These are phyloP conservation scores for Myioborus melanocephalus DNA, from an alignment of 2,797 vertebrate species.

Conservation along the genomic window DNA sequence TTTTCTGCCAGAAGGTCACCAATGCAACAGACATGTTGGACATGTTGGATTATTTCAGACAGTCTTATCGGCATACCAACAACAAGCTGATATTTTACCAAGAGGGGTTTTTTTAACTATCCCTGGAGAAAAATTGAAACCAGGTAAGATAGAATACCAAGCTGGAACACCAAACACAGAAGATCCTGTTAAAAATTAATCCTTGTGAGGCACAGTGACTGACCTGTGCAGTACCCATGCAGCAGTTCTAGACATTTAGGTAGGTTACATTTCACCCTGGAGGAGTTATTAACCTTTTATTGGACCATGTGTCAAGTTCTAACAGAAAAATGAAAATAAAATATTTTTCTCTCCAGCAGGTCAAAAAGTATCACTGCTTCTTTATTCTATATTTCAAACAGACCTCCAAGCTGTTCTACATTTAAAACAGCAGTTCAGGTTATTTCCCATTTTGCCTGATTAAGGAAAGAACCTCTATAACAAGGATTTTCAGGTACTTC, in stretches of 20 bases:
- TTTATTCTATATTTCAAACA: background rate
- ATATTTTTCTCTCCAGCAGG: background rate
- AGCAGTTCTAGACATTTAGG: background rate
- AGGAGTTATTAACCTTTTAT: background rate
- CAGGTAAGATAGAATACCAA: background rate
- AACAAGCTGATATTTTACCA: background rate
- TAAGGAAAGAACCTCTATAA: background rate
- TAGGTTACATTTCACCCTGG: background rate
- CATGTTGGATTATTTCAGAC: background rate
- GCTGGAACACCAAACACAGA: background rate
- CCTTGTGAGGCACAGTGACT: background rate
- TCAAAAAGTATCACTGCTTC: background rate
- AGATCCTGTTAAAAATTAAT: background rate
- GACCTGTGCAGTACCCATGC: background rate
- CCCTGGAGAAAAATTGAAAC: background rate
- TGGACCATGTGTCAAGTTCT: background rate
- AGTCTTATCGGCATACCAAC: background rate
- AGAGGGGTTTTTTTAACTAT: background rate
- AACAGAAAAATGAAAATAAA: background rate
- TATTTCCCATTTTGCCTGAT: background rate
- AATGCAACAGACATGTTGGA: background rate
- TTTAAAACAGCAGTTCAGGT: background rate
- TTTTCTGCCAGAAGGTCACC: background rate
- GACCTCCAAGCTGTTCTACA: background rate
- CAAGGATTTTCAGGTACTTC: background rate